Evolutionary conservation across 2,113 vertebrate species (phyloP).

Genomic region (Bubo scandiacus): DNA sequence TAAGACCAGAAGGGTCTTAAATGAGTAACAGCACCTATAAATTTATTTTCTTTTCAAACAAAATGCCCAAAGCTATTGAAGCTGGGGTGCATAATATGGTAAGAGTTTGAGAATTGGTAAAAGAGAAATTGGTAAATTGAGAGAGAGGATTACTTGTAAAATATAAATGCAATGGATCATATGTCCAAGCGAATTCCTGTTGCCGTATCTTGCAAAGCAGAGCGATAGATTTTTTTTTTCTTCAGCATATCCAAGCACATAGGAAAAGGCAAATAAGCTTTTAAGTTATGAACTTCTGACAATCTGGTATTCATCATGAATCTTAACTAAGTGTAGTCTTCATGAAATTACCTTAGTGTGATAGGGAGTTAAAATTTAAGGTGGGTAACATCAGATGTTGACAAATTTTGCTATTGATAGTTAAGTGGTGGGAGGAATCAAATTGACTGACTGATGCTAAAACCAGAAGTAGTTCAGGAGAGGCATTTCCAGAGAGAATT

Average conservation of each 20-base stretch:
- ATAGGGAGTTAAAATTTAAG: not conserved
- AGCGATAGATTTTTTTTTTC: not conserved
- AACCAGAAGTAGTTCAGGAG: constrained; percentile 19
- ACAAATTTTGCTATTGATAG: constrained; percentile 10
- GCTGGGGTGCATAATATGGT: not conserved
- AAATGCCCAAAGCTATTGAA: not conserved
- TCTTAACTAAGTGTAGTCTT: constrained; percentile 42
- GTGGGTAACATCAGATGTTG: not conserved
- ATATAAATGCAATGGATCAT: not conserved
- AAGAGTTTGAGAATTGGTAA: not conserved
- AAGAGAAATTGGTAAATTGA: not conserved
- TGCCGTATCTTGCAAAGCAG: not conserved
- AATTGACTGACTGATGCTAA: constrained; percentile 37
- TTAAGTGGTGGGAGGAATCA: not conserved
- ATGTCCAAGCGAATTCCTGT: not conserved
- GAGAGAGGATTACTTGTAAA: not conserved
- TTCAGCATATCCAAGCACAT: not conserved
- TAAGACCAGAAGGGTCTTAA: not conserved
- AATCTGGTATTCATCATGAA: not conserved
- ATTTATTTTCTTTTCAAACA: not conserved
- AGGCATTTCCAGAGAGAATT: not conserved
- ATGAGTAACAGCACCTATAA: not conserved
- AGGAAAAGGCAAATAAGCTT: not conserved
- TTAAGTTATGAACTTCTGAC: not conserved
- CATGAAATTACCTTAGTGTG: constrained; percentile 21